These are phyloP conservation scores for Xenopus petersii DNA, from an alignment of 2,797 vertebrate species.

Conservation along the genomic window DNA sequence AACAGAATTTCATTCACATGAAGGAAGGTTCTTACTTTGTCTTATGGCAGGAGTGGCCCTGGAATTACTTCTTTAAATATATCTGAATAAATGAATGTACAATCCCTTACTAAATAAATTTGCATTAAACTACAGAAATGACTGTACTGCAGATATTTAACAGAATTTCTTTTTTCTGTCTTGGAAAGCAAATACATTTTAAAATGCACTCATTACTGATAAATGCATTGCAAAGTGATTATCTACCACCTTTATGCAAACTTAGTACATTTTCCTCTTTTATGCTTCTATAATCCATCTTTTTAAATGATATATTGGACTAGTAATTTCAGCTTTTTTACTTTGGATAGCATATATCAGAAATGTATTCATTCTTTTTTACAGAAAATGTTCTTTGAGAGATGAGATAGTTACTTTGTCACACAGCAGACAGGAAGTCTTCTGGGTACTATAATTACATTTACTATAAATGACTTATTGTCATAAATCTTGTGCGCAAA, in stretches of 20 bases:
- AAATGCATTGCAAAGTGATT: conserved; percentile 12
- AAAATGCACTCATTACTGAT: conserved; percentile 11
- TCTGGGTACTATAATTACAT: conserved; percentile 39
- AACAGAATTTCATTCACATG: too few relatives aligned
- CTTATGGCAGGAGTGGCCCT: too few relatives aligned
- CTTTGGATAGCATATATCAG: conserved; percentile 30
- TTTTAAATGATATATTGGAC: conserved; percentile 37
- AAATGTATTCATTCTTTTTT: conserved; percentile 39
- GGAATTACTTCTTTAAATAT: too few relatives aligned
- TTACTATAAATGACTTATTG: conserved; percentile 42
- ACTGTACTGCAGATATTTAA: too few relatives aligned
- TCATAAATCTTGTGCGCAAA: conserved; percentile 30
- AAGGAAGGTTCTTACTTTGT: too few relatives aligned
- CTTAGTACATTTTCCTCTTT: conserved; percentile 1
- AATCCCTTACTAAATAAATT: too few relatives aligned
- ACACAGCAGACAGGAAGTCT: conserved; percentile 27
- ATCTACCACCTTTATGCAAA: conserved; percentile 17
- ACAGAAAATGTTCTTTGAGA: conserved; percentile 35
- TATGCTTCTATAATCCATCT: conserved; percentile 23
- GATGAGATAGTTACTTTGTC: conserved; percentile 32
- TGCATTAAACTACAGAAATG: too few relatives aligned
- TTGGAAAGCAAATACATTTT: conserved; percentile 22
- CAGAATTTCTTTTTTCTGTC: too few relatives aligned
- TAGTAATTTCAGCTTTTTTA: conserved; percentile 32
- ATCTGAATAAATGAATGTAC: too few relatives aligned